phyloP scores from a whole-genome alignment of 2,888 invertebrate species.

The Galerucella nymphaeae region DNA sequence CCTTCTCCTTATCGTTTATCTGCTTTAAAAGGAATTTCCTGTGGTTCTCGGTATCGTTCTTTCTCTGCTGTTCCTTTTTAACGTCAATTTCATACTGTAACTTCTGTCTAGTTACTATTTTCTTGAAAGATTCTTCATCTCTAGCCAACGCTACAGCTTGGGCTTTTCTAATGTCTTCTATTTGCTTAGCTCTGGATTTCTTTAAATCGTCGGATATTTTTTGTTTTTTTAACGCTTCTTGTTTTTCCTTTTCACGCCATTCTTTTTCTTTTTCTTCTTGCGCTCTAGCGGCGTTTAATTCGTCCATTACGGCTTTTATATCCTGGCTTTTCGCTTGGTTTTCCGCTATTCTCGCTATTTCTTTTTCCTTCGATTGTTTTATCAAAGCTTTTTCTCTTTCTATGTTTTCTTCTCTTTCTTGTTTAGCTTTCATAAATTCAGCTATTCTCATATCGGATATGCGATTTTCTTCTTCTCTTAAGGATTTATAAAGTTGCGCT shows the following conservation, averaged over 20 bases:
- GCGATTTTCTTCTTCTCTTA: slow-evolving; percentile 75
- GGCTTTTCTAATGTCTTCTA: slow-evolving; percentile 69
- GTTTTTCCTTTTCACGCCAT: slow-evolving; percentile 75
- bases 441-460: slow-evolving; percentile 72
- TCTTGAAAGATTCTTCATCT: slow-evolving; percentile 65
- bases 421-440: slow-evolving; percentile 73
- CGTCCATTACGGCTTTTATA: slow-evolving; percentile 64
- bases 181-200: slow-evolving; percentile 64
- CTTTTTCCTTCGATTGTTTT: slow-evolving; percentile 73
- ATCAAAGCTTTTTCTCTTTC: slow-evolving; percentile 68
- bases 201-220: slow-evolving; percentile 67
- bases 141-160: slow-evolving; percentile 76
- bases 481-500: slow-evolving; percentile 70
- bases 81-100: slow-evolving; percentile 58
- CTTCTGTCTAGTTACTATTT: slow-evolving; percentile 67
- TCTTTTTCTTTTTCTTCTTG: slow-evolving; percentile 76
- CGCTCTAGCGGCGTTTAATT: slow-evolving; percentile 66
- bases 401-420: slow-evolving; percentile 70
- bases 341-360: slow-evolving; percentile 67
- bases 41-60: slow-evolving; percentile 67
- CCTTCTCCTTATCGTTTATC: slow-evolving; percentile 77
- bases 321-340: slow-evolving; percentile 69
- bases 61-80: slow-evolving; percentile 63
- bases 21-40: slow-evolving; percentile 75
- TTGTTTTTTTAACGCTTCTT: slow-evolving; percentile 70